Evolutionary conservation across 2,797 vertebrate genomes (phyloP).

Genomic region (Onychomys arenicola): DNA sequence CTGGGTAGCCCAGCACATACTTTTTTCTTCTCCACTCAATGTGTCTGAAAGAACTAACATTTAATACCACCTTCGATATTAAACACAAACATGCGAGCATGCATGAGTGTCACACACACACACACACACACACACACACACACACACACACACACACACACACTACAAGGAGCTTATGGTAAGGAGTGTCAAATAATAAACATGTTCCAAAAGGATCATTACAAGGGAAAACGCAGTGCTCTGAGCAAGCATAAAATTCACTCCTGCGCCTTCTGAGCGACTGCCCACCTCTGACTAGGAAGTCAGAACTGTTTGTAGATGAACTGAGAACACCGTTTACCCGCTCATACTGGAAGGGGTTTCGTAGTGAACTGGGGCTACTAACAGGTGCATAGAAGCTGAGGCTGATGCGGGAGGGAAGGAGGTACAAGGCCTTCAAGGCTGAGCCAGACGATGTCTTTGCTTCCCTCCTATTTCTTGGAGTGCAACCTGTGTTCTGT

Average conservation of each 20-base stretch:
- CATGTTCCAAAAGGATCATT: not conserved
- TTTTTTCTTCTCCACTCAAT: not conserved
- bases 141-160: not conserved
- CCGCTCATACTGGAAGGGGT: not conserved
- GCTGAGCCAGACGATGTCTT: not conserved
- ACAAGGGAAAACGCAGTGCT: not conserved
- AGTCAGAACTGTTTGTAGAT: not conserved
- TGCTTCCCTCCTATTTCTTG: not conserved
- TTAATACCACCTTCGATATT: not conserved
- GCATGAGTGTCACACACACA: not conserved
- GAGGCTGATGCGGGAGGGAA: not conserved
- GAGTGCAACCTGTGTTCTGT: not conserved
- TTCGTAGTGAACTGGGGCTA: not conserved
- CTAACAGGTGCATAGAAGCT: not conserved
- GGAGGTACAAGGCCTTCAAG: not conserved
- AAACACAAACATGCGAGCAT: not conserved
- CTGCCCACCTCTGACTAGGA: not conserved
- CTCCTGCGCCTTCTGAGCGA: not conserved
- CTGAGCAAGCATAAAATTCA: not conserved
- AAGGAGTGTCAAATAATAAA: slow-evolving; percentile 11
- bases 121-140: not conserved
- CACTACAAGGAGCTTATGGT: not conserved
- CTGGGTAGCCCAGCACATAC: not conserved
- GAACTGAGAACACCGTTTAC: not conserved
- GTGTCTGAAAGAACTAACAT: not conserved